Conservation (phyloP, 1,140 invertebrate species). For the Drosophila setifemur region DNA sequence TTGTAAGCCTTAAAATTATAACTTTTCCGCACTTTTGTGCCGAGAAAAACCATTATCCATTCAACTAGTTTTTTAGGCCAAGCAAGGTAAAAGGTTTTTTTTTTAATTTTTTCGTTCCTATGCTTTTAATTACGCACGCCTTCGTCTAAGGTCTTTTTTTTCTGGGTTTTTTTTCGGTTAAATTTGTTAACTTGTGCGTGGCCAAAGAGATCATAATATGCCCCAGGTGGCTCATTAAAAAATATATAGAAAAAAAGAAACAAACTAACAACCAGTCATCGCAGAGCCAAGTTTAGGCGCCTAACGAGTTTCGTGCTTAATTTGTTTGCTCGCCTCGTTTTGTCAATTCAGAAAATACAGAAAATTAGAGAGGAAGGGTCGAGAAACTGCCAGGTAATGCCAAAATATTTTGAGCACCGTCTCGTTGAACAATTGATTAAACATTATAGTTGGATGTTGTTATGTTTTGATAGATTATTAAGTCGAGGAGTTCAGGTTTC, state of each 20-base stretch:
- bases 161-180: not conserved
- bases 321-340: conserved; percentile 50
- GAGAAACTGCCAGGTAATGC: conserved; percentile 57
- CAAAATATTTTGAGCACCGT: conserved; percentile 44
- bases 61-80: conserved; percentile 38
- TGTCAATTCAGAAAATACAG: conserved; percentile 27
- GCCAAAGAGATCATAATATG: conserved; percentile 64
- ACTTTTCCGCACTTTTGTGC: conserved; percentile 31
- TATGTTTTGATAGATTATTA: conserved; percentile 65
- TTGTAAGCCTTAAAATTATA: conserved; percentile 16
- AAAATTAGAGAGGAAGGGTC: not conserved
- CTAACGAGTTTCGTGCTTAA: conserved; percentile 59
- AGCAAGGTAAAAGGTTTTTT: conserved; percentile 33
- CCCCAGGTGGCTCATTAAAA: conserved; percentile 44
- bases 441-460: conserved; percentile 58
- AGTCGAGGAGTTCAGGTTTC: conserved; percentile 32
- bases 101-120: conserved; percentile 32
- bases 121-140: conserved; percentile 30
- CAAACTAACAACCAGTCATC: conserved; percentile 63
- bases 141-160: conserved; percentile 24
- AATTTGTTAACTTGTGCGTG: conserved; percentile 55
- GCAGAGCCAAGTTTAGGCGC: conserved; percentile 24
- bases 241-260: conserved; percentile 46
- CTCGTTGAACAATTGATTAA: conserved; percentile 60
- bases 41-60: conserved; percentile 39